Evolutionary conservation across 2,888 invertebrate genomes (phyloP), one percentile per base, ranked within the genome.

Genomic region (Ecliptopera silaceata): DNA sequence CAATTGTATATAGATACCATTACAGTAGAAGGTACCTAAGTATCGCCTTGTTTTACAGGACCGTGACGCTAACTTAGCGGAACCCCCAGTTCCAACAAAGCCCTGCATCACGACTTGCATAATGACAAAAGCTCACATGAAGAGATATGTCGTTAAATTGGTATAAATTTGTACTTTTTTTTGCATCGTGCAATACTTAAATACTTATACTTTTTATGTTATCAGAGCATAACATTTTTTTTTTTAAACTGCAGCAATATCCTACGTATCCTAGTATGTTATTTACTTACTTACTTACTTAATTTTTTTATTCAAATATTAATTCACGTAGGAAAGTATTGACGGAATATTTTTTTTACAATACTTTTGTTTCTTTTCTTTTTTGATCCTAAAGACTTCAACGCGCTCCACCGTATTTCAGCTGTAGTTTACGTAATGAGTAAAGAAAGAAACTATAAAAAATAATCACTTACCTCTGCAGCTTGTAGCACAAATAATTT

Each of bases 81-180:
- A 48, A 31, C 38, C 47, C 45, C 12, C 32, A 38, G 59, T 46
- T 61, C 49, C 41, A 61, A 68, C 70, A 69, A 69, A 71, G 61
- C 65, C 68, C 65, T 68, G 65, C 55, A 69, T 76, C 79, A 80
- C 75, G 77, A 73, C 61, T 60, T 71, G 69, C 64, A 66, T 73
- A 75, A 74, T 77, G 63, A 51, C 66, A 62, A 66, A 18, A 58
- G 63, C 48, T 48, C 58, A 64, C 65, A 46, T 38, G 50, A 34
- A 20, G 31, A 32, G 34, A 13, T 61, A 50, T 44, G 38, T 51
- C 48, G 26, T 44, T 41, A 51, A 49, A 59, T 44, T 59, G 32
- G 29, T 42, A 52, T 48, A 38, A 38, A 41, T 34, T n/a, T 56
- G 15, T 48, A 26, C 31, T 52, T 54, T 51, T 44, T 10, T 12